Percentiles rank a stretch among this genome's conserved stretches.
These are phyloP conservation scores for Hippoglossus stenolepis DNA, from an alignment of 2,113 vertebrate genomes.

Conservation along the genomic window DNA sequence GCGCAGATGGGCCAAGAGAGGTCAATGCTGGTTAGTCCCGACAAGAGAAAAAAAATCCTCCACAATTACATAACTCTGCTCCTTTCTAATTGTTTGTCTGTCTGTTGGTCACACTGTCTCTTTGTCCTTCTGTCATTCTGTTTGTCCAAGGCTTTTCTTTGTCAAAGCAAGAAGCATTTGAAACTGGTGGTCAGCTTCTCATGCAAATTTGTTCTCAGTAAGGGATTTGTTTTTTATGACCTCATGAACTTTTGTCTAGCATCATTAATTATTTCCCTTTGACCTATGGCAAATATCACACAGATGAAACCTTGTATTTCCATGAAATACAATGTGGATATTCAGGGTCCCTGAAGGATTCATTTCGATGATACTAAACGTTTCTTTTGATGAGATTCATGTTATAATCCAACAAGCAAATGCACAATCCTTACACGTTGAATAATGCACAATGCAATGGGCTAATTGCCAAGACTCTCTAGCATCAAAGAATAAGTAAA, in stretches of 20 bases:
- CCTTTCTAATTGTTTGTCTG: neutral
- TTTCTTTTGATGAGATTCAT: neutral
- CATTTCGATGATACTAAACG: neutral
- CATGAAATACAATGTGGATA: too few species aligned
- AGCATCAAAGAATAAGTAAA: too few species aligned
- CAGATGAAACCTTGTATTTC: neutral
- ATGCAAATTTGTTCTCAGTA: too few species aligned
- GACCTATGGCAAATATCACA: neutral
- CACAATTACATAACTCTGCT: constrained; percentile 1
- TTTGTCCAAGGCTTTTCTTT: neutral
- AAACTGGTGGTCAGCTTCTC: neutral
- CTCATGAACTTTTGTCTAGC: too few species aligned
- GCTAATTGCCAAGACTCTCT: neutral
- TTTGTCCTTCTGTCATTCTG: neutral
- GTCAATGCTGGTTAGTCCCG: constrained; percentile 4
- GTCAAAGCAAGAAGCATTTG: neutral
- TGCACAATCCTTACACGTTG: neutral
- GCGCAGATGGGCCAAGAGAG: neutral
- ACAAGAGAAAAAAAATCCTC: neutral
- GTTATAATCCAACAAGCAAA: neutral
- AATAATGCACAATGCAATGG: neutral
- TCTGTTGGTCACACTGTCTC: neutral
- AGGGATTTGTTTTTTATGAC: neutral
- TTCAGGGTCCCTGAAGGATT: neutral
- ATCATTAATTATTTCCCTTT: too few species aligned